Percentiles rank a stretch among this genome's conserved stretches.
These are phyloP conservation scores for Omphaloscelis lunosa DNA, from an alignment of 2,888 invertebrate genomes.

Conservation along the genomic window DNA sequence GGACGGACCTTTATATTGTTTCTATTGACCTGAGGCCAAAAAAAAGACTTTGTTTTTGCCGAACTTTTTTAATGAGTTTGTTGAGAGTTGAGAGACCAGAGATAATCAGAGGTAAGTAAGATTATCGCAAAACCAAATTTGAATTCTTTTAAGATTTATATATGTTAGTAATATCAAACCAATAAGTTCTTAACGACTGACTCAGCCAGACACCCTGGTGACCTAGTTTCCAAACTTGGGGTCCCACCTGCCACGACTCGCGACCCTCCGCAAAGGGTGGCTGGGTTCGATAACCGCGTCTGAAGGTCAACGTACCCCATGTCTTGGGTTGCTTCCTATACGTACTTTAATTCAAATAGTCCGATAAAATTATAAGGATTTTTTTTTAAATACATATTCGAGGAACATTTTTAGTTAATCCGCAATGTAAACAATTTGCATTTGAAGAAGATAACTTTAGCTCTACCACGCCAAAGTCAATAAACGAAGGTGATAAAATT, in stretches of 20 bases:
- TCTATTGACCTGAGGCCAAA: background rate
- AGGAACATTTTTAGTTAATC: background rate
- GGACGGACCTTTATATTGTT: background rate
- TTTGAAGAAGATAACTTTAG: slow-evolving; percentile 10
- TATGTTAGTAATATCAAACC: slow-evolving; percentile 20
- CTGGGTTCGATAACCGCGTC: slow-evolving; percentile 69
- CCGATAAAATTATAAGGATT: background rate
- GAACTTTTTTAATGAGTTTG: background rate
- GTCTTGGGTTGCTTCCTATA: slow-evolving; percentile 2
- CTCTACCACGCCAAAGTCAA: background rate
- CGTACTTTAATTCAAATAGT: background rate
- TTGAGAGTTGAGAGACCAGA: too few species aligned
- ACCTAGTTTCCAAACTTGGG: slow-evolving; percentile 68
- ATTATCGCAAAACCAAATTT: background rate
- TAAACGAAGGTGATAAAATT: background rate
- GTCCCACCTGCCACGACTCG: slow-evolving; percentile 64
- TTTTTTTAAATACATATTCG: too few species aligned
- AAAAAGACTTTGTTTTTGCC: background rate
- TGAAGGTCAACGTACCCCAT: slow-evolving; percentile 73
- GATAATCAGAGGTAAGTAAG: background rate
- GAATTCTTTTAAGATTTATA: background rate
- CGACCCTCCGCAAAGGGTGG: slow-evolving; percentile 68
- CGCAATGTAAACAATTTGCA: background rate
- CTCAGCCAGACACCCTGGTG: slow-evolving; percentile 54
- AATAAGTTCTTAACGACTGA: background rate